Percentiles rank a stretch among this genome's conserved stretches.
These are phyloP conservation scores for Xenopus laevis DNA, from an alignment of 2,113 vertebrate species.

Conservation along the genomic window DNA sequence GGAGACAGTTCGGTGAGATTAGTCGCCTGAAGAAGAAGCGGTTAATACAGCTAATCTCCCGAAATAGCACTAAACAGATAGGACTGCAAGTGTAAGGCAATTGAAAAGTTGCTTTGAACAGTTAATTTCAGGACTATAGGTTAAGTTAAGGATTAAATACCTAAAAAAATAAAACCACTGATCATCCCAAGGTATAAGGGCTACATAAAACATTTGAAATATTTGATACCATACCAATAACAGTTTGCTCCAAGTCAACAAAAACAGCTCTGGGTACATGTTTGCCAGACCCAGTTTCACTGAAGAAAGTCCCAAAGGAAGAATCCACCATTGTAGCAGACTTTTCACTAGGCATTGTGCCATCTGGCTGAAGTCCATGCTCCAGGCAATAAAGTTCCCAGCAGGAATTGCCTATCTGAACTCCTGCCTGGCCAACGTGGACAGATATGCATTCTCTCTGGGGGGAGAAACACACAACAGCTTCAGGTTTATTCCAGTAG, in stretches of 20 bases:
- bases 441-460: constrained; percentile 41
- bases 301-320: constrained; percentile 45
- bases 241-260: constrained; percentile 40
- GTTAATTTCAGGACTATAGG: too few species aligned
- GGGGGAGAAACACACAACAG: background rate
- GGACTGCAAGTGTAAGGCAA: too few species aligned
- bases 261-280: constrained; percentile 48
- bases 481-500: background rate
- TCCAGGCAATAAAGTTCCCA: constrained; percentile 69
- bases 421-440: constrained; percentile 52
- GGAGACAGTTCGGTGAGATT: too few species aligned
- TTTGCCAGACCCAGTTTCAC: constrained; percentile 37
- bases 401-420: constrained; percentile 65
- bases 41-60: too few species aligned
- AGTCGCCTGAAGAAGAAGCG: too few species aligned
- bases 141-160: too few species aligned
- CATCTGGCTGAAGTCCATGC: constrained; percentile 57
- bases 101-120: too few species aligned
- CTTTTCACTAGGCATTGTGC: constrained; percentile 45
- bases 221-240: constrained; percentile 26
- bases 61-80: too few species aligned
- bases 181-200: too few species aligned
- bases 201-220: too few species aligned
- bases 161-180: too few species aligned
- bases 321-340: background rate